Conservation (phyloP, 2,888 invertebrate species). For the Schizotus pectinicornis region DNA sequence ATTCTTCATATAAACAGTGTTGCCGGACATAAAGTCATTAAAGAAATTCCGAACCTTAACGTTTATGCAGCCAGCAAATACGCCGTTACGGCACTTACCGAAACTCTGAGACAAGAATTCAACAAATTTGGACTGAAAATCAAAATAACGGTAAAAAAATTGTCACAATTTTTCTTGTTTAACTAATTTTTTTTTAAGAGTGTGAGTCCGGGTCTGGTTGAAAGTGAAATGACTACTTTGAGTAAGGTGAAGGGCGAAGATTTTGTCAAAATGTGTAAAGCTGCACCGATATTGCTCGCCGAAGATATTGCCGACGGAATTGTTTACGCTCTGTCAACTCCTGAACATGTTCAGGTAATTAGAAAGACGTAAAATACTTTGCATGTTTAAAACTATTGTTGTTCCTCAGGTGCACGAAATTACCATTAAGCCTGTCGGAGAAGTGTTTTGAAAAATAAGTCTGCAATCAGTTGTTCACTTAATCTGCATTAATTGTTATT, state of each 20-base stretch:
- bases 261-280: neutral
- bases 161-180: too few species aligned
- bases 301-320: conserved; percentile 40
- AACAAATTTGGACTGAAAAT: conserved; percentile 24
- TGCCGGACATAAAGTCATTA: conserved; percentile 32
- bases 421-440: conserved; percentile 18
- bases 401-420: conserved; percentile 30
- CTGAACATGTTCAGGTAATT: conserved; percentile 40
- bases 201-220: conserved; percentile 38
- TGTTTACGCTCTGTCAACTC: conserved; percentile 40
- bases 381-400: neutral
- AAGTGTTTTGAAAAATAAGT: neutral
- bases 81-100: conserved; percentile 38
- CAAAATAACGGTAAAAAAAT: conserved; percentile 35
- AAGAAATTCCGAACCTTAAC: too few species aligned
- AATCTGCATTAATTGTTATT: too few species aligned
- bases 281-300: conserved; percentile 21
- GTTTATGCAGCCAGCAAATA: conserved; percentile 30
- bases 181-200: conserved; percentile 32
- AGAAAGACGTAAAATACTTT: conserved; percentile 2
- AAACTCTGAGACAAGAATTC: conserved; percentile 30
- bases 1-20: conserved; percentile 39
- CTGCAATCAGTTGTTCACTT: too few species aligned
- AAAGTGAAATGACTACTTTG: conserved; percentile 25
- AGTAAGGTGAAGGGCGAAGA: neutral